These are phyloP conservation scores for Busseola fusca DNA, from an alignment of 2,888 invertebrate species.

Conservation along the genomic window DNA sequence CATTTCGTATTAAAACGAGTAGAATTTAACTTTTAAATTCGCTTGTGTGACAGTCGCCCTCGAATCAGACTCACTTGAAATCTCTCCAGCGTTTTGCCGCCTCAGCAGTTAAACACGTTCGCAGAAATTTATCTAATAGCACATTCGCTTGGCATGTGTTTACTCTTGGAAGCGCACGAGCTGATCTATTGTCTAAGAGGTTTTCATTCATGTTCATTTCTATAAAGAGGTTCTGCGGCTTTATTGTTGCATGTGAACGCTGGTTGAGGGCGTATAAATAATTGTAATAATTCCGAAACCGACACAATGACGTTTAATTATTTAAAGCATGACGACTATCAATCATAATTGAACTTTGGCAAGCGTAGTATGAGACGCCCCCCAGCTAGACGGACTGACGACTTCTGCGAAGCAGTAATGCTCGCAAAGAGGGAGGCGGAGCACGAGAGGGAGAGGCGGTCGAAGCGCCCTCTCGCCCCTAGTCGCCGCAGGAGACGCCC, in stretches of 20 bases:
- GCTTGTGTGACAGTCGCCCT: constrained; percentile 37
- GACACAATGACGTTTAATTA: background rate
- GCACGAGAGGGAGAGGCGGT: too few relatives aligned
- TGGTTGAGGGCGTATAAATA: background rate
- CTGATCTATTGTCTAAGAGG: background rate
- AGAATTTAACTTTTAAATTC: constrained; percentile 56
- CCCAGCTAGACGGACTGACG: background rate
- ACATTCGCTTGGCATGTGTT: constrained; percentile 25
- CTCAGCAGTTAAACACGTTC: constrained; percentile 26
- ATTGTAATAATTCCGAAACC: background rate
- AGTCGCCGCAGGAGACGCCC: too few relatives aligned
- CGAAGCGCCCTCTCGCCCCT: too few relatives aligned
- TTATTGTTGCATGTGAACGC: background rate
- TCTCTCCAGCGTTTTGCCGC: constrained; percentile 36
- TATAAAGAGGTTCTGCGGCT: background rate
- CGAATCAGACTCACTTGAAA: constrained; percentile 42
- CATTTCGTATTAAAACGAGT: constrained; percentile 31
- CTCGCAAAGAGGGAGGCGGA: too few relatives aligned
- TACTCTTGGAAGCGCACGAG: background rate
- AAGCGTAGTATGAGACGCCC: background rate
- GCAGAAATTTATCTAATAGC: constrained; percentile 41
- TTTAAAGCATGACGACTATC: background rate
- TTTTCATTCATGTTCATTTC: constrained; percentile 23
- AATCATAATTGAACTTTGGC: background rate
- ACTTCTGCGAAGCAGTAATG: too few relatives aligned